Base-by-base conservation (phyloP, 92 coral and sea anemone species). In the Pocillopora meandrina region DNA sequence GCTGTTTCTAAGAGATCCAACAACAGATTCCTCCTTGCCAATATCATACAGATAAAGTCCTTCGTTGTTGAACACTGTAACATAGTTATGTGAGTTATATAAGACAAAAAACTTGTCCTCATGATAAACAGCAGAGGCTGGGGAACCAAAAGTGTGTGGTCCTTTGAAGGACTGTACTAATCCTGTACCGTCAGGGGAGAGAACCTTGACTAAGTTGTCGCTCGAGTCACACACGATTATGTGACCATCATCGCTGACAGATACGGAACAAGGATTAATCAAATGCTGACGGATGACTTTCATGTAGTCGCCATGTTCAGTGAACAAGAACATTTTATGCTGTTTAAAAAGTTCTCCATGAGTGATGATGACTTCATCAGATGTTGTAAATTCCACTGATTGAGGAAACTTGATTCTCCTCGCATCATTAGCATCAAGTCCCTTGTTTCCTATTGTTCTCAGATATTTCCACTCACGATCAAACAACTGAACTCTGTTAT, bases 61-160 rank as follows among this genome's bases (percentile, higher is more conserved):
- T 20, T 88, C 73, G 34, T 75, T 68, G 56, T 81, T 87, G 74
- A 88, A 88, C 14, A 83, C 88, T 68, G 77, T 82, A 10, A 83
- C 84, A 3, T 4, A 5, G 26, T 17, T 3, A 26, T 7, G 2
- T 9, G 1, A 10, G 3, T 2, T 4, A 69, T 42, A 0, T 31
- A 26, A 26, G 31, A 70, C 73, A 68, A 68, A 68, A 68, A 68
- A 68, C 47, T 17, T 68, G 23, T 68, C 9, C 49, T 23, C 47
- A 12, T 68, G 52, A 68, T 21, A 68, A n/a, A 68, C 73, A 68
- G 73, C 47, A 33, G 14, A 10, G 3, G 1, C 2, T n/a, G 42
- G 73, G 19, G 5, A 42, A 3, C 2, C 14, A 5, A 9, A 9
- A 1, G 19, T 10, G 18, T 23, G 10, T 10, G 73, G 17, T 6